Base-by-base conservation (phyloP, 92 coral and sea anemone genomes). In the Epizoanthus rinbou region DNA sequence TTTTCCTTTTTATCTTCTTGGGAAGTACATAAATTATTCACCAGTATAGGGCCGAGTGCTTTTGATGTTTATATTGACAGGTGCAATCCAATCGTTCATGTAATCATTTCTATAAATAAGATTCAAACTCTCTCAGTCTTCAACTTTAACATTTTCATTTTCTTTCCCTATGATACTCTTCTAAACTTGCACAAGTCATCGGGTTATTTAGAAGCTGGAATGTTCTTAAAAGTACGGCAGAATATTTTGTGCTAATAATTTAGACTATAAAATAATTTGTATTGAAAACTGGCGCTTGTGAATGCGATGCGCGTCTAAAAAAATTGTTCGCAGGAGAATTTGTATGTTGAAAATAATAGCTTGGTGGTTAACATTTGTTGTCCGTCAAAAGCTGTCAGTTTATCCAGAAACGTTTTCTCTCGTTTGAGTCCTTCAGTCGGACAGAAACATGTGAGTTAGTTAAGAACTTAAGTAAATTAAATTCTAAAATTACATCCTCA, bases 51-150 rank as follows among this genome's bases (percentile, higher is more conserved):
- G 17, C 71, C 41, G 65, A 5, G 8, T 35, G 41, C 60, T 25
- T 41, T 37, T n/a, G 22, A 35, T 41, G 23, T 22, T 59, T 60
- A 24, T 59, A 15, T n/a, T 60, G 41, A 39, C 82, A 78, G 82
- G 82, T 78, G 82, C 31, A 21, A 4, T 11, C 17, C 41, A 6
- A 41, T 3, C 14, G 11, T 54, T 62, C 57, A 28, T 31, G 57
- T 78, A 17, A 59, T 58, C 43, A 37, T 58, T n/a, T 58, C 45
- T 58, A 78, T 35, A 78, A 65, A 78, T 39, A 37, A 5, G 7
- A 19, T 5, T 52, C 5, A 59, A 76, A n/a, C 6, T 17, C 13
- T 5, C 69, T 0, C 21, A n/a, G 47, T 73, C 59, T 41, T 18
- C 5, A 74, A 18, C 58, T 24, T 50, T 17, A 50, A 28, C 63